These are phyloP conservation scores for Harpalus rubripes DNA, from an alignment of 2,888 invertebrate genomes.

Conservation along the genomic window DNA sequence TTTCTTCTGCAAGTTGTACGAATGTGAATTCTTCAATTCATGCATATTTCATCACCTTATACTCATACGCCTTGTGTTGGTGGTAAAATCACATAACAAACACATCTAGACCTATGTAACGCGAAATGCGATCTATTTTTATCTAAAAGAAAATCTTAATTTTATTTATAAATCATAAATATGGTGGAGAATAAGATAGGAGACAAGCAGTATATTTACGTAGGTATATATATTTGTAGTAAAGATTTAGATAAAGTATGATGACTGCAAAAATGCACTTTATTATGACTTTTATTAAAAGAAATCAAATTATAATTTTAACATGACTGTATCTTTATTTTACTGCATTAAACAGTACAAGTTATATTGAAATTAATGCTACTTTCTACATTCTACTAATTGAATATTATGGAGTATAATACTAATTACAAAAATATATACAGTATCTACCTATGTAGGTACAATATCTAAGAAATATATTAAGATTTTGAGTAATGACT, in stretches of 20 bases:
- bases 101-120: neutral
- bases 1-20: neutral
- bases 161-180: constrained; percentile 29
- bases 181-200: neutral
- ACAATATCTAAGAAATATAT: no score
- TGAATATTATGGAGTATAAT: no score
- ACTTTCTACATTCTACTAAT: no score
- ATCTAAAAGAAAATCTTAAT: constrained; percentile 12
- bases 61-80: constrained; percentile 4
- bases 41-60: constrained; percentile 14
- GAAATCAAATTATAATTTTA: neutral
- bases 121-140: constrained; percentile 21
- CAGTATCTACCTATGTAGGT: no score
- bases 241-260: constrained; percentile 13
- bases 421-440: no score
- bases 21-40: constrained; percentile 41
- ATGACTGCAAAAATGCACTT: neutral
- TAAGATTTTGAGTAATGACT: no score
- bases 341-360: no score
- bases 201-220: neutral
- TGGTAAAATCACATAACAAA: constrained; percentile 17
- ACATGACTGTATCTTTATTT: neutral
- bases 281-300: neutral
- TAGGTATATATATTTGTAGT: neutral
- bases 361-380: no score